Base-by-base conservation (phyloP, 1,140 invertebrate species). In the Drosophila kohkoa region DNA sequence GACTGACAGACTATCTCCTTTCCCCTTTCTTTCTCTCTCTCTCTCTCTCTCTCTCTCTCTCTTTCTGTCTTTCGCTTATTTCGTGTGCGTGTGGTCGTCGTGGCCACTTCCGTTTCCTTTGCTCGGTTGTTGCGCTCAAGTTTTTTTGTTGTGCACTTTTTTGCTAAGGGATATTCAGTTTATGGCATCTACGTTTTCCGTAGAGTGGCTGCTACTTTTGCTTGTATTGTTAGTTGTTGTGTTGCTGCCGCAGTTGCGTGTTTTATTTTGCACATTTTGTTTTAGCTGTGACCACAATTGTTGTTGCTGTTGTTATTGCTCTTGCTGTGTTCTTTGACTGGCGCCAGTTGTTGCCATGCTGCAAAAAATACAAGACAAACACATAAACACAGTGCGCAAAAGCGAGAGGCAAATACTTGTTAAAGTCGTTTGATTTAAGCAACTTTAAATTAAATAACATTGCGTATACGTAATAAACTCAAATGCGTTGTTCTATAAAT, bases 221-320 rank as follows among this genome's bases (percentile, higher is more conserved):
- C 32, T 59, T 46, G 49, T 38, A 59, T 13, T 59, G 70, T 11
- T 63, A 58, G 25, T 20, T 38, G 32, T 60, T n/a, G 13, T 65
- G 48, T 51, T 67, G 60, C 20, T 73, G 68, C 77, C 85, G 73
- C 78, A 70, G 71, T 70, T 52, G 64, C 80, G 67, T 78, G 77
- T 79, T 88, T 89, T 89, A 81, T 89, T 85, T 76, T 78, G 62
- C 83, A 85, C 83, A 88, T 88, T 79, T 79, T 88, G 76, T 78
- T 75, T 55, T 60, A 63, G 77, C 58, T 69, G 6, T 52, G 46
- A 75, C 79, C 83, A 77, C 82, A 74, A 63, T 68, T 52, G 48
- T 55, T 64, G 52, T 60, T 58, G 16, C 43, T 46, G 13, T 48
- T 62, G 41, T 35, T 55, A 49, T 55, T 46, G 41, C 20, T 55